These are phyloP conservation scores for Actinopyga echinites DNA, from an alignment of 53 echinoderm and acorn worm genomes.

Conservation along the genomic window DNA sequence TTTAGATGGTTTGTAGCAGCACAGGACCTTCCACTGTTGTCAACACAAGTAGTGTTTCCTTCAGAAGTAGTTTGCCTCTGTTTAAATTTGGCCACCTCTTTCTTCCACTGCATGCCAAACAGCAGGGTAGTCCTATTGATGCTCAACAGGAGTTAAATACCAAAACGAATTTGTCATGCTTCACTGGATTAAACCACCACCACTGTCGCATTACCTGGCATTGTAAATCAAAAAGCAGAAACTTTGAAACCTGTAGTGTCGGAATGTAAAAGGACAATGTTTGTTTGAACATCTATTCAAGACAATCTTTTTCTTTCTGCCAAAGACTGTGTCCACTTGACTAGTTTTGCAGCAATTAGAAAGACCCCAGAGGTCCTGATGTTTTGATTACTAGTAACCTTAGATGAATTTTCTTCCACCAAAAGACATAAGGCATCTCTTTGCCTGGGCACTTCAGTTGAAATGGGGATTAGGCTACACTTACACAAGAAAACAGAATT, in stretches of 20 bases:
- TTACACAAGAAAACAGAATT: neutral
- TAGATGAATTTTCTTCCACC: neutral
- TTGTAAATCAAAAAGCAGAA: neutral
- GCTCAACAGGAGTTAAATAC: slow-evolving; percentile 6
- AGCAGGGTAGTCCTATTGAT: slow-evolving; percentile 25
- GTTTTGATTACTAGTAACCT: slow-evolving; percentile 30
- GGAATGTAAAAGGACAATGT: slow-evolving; percentile 36
- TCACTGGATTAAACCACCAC: slow-evolving; percentile 13
- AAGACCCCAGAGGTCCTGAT: slow-evolving; percentile 12
- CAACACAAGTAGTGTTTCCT: no score
- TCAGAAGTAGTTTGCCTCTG: no score
- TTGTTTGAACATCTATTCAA: slow-evolving; percentile 29
- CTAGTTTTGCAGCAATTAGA: slow-evolving; percentile 24
- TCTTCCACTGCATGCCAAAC: slow-evolving; percentile 3
- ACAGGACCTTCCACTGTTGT: no score
- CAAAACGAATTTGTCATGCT: slow-evolving; percentile 2
- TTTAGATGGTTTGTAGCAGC: no score
- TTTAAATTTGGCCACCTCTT: no score
- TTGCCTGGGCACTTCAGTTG: neutral
- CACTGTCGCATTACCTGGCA: no score
- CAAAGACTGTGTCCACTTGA: slow-evolving; percentile 22
- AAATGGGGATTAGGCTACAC: slow-evolving; percentile 23
- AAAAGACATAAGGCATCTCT: neutral
- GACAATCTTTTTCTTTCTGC: neutral
- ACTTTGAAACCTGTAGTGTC: slow-evolving; percentile 19